Evolutionary conservation across 2,113 vertebrate species (phyloP).

Genomic region (Tympanuchus pallidicinctus): DNA sequence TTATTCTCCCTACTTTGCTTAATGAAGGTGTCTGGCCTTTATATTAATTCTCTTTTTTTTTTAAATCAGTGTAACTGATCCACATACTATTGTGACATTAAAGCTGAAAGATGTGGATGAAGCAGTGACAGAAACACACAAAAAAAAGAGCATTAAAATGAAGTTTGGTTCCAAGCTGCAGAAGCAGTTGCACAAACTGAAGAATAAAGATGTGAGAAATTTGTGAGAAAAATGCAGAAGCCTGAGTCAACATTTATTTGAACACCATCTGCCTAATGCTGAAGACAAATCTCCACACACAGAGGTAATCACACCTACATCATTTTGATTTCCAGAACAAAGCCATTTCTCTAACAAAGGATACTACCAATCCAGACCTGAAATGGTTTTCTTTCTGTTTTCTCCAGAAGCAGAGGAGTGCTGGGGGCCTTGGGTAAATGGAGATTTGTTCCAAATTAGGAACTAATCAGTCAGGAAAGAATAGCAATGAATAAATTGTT

Average conservation of each 20-base stretch:
- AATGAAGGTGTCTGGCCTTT: conserved; percentile 55
- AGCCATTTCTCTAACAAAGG: not conserved
- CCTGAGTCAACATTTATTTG: conserved; percentile 26
- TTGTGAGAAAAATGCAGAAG: conserved; percentile 32
- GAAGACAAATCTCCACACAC: not conserved
- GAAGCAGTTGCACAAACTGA: not conserved
- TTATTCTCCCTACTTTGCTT: conserved; percentile 44
- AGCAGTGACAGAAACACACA: not conserved
- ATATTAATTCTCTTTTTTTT: conserved; percentile 37
- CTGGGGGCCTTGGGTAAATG: not conserved
- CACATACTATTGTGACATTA: not conserved
- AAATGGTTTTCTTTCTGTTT: not conserved
- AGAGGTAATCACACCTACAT: not conserved
- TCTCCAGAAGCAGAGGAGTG: not conserved
- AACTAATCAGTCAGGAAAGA: conserved; percentile 6
- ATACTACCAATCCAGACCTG: not conserved
- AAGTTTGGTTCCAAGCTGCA: conserved; percentile 13
- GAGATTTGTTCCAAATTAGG: not conserved
- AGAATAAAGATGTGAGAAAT: conserved; percentile 34
- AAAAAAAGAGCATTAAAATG: not conserved
- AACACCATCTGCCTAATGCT: conserved; percentile 8
- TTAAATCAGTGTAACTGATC: conserved; percentile 36
- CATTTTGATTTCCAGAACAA: not conserved
- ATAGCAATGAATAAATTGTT: not conserved
- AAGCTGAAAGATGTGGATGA: conserved; percentile 17